Conservation (phyloP, 2,888 invertebrate genomes). For the Ypsolopha sequella region DNA sequence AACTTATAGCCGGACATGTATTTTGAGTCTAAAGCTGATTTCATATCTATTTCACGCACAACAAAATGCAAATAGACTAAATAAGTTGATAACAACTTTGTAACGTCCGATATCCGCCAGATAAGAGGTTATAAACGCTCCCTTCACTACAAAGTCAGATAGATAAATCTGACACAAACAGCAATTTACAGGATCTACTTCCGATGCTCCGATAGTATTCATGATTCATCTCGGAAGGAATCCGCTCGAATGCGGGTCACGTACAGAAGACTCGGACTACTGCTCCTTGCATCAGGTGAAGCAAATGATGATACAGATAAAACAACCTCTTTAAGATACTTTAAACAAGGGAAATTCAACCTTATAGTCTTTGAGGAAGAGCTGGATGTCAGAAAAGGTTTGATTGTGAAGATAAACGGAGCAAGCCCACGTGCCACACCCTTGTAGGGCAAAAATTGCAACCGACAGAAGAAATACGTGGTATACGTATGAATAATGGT, state of each 20-base stretch:
- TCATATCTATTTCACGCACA: too few relatives aligned
- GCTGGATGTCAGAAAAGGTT: too few relatives aligned
- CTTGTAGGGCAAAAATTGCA: conserved; percentile 2
- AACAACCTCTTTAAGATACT: neutral
- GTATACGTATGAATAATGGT: neutral
- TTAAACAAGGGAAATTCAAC: neutral
- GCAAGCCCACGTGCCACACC: conserved; percentile 26
- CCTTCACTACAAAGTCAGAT: too few relatives aligned
- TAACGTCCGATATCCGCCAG: too few relatives aligned
- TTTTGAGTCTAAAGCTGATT: too few relatives aligned
- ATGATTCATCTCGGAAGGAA: conserved; percentile 15
- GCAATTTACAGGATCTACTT: conserved; percentile 17
- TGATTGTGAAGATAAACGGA: neutral
- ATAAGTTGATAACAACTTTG: too few relatives aligned
- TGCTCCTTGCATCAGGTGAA: conserved; percentile 34
- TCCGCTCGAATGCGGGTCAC: conserved; percentile 32
- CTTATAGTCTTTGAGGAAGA: too few relatives aligned
- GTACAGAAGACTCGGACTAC: conserved; percentile 25
- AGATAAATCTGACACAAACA: conserved; percentile 1
- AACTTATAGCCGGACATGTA: too few relatives aligned
- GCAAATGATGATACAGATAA: conserved; percentile 40
- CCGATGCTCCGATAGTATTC: conserved; percentile 8
- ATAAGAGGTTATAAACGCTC: too few relatives aligned
- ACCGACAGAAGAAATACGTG: conserved; percentile 1
- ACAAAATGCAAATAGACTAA: too few relatives aligned